Evolutionary conservation across 2,113 vertebrate species (phyloP), one percentile per base, ranked within the genome.

Genomic region (Coregonus clupeaformis): DNA sequence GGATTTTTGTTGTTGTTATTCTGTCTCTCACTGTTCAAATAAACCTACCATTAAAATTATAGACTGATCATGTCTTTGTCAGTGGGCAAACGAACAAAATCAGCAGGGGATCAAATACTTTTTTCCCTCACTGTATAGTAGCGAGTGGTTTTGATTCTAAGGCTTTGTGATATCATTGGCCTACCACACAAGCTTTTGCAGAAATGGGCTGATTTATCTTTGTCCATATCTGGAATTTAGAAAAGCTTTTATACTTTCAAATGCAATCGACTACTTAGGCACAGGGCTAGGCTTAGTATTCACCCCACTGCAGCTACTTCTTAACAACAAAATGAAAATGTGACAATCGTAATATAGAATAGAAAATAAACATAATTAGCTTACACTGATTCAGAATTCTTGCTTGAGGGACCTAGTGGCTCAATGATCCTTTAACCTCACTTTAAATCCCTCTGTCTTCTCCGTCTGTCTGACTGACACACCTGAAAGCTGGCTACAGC

Each of bases 351-450:
- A 27, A 45, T 45, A n/a, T n/a, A n/a, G n/a, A 12, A 49, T 49
- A 52, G 47, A 18, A 52, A 60, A 60, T 24, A 11, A 24, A 60
- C 20, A 24, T 22, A 60, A 7, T 24, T 55, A 18, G 52, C 20
- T 20, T 55, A 30, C 27, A 14, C 63, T 18, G 16, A 65, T 65
- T 65, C 27, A 25, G 9, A 42, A 25, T 16, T 65, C 63, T 65
- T 16, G 24, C 72, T 77, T 81, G 77, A 77, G 79, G 76, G 55
- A 64, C 12, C 76, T 73, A 22, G 60, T 70, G 75, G 62, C 71
- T 80, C 66, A 11, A 20, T 59, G 9, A 42, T 12, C 36, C 74
- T 49, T 25, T 25, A 22, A 18, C 55, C 4, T 20, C 55, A 9
- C 59, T 12, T 29, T 29, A 13, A 1, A 29, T 14, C 14, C 11